Percentiles rank a stretch among this genome's conserved stretches.
phyloP scores from a whole-genome alignment of 1,140 invertebrate species.

The Brachionus manjavacas region DNA sequence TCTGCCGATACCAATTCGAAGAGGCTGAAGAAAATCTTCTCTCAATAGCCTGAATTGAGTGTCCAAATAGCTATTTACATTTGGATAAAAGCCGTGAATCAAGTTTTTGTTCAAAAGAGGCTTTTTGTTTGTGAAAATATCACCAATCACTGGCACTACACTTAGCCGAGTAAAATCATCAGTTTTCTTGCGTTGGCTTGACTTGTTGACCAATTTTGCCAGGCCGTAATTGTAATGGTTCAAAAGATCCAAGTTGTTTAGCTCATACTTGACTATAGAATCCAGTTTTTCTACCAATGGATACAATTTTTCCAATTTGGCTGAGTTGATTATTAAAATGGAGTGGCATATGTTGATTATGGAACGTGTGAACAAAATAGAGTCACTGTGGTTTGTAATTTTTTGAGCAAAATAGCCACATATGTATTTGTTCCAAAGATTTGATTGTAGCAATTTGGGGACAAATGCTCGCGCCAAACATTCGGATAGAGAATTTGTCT shows the following conservation, averaged over 20 bases:
- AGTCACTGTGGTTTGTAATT: background rate
- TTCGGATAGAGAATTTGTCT: background rate
- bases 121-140: slow-evolving; percentile 47
- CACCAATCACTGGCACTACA: slow-evolving; percentile 49
- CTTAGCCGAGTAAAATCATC: slow-evolving; percentile 51
- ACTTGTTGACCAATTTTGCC: background rate
- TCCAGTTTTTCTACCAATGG: slow-evolving; percentile 4
- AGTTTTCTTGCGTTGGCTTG: slow-evolving; percentile 30
- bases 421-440: background rate
- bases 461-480: background rate
- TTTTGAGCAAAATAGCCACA: background rate
- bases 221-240: background rate
- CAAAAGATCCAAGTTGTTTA: background rate
- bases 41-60: slow-evolving; percentile 68
- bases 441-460: background rate
- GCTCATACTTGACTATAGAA: background rate
- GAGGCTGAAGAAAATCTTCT: slow-evolving; percentile 65
- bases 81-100: slow-evolving; percentile 62
- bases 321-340: background rate
- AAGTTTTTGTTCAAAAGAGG: slow-evolving; percentile 63
- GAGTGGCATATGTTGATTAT: background rate
- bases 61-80: slow-evolving; percentile 70
- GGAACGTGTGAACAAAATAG: background rate
- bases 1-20: slow-evolving; percentile 53
- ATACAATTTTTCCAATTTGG: background rate